phyloP scores from a whole-genome alignment of 1,140 invertebrate genomes.

The Ridgeia piscesae region DNA sequence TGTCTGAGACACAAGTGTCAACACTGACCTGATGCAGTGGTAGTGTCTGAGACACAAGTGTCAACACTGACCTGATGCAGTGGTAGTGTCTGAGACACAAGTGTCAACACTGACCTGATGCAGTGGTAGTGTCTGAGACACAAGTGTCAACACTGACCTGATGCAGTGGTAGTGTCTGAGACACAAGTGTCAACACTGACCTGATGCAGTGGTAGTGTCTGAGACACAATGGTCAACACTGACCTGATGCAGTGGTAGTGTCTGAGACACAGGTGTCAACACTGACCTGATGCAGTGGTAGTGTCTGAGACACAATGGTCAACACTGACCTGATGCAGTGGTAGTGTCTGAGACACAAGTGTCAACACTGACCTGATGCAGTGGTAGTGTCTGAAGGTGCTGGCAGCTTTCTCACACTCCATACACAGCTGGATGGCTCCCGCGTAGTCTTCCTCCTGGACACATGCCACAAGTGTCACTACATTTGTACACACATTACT shows the following conservation, averaged over 20 bases:
- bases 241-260: slow-evolving; percentile 57
- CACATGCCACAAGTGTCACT: not conserved
- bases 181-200: slow-evolving; percentile 30
- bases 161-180: slow-evolving; percentile 54
- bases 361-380: slow-evolving; percentile 51
- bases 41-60: slow-evolving; percentile 42
- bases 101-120: slow-evolving; percentile 46
- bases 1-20: slow-evolving; percentile 36
- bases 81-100: slow-evolving; percentile 45
- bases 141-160: slow-evolving; percentile 39
- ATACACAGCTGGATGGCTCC: slow-evolving; percentile 84
- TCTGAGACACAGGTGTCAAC: slow-evolving; percentile 28
- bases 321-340: slow-evolving; percentile 52
- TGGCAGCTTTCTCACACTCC: slow-evolving; percentile 82
- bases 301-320: slow-evolving; percentile 37
- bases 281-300: slow-evolving; percentile 54
- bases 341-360: slow-evolving; percentile 38
- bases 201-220: slow-evolving; percentile 56
- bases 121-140: slow-evolving; percentile 49
- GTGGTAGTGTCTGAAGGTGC: slow-evolving; percentile 50
- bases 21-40: slow-evolving; percentile 53
- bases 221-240: slow-evolving; percentile 20
- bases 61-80: slow-evolving; percentile 51
- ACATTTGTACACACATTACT: no score
- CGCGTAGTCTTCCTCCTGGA: slow-evolving; percentile 79